Evolutionary conservation across 1,140 invertebrate species (phyloP), one percentile per base, ranked within the genome.

Genomic region (Zaprionus vittiger): DNA sequence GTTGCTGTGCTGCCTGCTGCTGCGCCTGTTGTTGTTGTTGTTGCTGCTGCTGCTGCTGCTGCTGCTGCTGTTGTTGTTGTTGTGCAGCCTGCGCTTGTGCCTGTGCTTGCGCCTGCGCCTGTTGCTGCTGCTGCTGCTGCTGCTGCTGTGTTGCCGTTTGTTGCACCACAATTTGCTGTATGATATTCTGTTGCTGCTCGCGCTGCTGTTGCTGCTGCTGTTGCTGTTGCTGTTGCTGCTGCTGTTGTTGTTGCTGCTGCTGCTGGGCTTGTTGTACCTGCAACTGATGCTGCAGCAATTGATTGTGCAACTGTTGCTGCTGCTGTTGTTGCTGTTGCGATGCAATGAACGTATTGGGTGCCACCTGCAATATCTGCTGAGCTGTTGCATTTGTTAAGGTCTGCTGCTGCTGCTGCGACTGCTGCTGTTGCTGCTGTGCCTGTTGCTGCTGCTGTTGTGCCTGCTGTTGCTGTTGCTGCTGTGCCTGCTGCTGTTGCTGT

Each of bases 291-390:
- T 92, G 91, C 34, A 92, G 74, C 76, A 93, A 75, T 60, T 91
- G 87, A 55, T 91, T 83, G 60, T 93, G 91, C 54, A 91, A 72
- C 22, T 90, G 85, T 28, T 82, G 83, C 55, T 86, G 83, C 28
- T 81, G 81, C 12, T 70, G 61, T 11, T 79, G 90, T 15, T 92
- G 80, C 73, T 92, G 91, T 47, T 93, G 79, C 7, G 81, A 73
- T 20, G 84, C 65, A 54, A 89, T 84, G 54, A 80, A 89, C 7
- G 76, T 79, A 41, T 73, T 83, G 5, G 77, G 72, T n/a, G 83
- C 94, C 93, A 94, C 94, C 7, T 94, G 92, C 57, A 93, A 91
- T 61, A 94, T 92, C 17, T 94, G 92, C 44, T 91, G 86, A 1
- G 77, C 64, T 87, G 73, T 70, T 12, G 83, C 83, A 52, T 77